Evolutionary conservation across 2,113 vertebrate genomes (phyloP).

Genomic region (Gracilinanus agilis): DNA sequence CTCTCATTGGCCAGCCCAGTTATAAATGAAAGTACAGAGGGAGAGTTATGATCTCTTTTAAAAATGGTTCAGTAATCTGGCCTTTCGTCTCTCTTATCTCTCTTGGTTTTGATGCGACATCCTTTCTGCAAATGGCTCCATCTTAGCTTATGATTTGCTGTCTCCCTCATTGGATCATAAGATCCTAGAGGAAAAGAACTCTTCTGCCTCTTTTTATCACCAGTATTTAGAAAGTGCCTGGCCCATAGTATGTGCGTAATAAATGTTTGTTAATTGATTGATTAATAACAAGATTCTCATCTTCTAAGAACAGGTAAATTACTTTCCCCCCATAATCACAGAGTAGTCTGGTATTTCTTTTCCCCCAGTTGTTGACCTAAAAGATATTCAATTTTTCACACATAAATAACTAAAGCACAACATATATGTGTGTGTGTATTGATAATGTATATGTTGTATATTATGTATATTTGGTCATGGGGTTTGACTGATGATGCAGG

Average conservation of each 20-base stretch:
- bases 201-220: not conserved
- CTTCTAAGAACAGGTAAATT: too few relatives aligned
- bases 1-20: too few relatives aligned
- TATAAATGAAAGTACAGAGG: not conserved
- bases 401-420: not conserved
- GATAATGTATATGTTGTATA: not conserved
- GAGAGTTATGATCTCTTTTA: not conserved
- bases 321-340: not conserved
- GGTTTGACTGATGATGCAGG: not conserved
- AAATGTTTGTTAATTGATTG: not conserved
- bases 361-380: not conserved
- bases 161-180: not conserved
- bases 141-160: too few relatives aligned
- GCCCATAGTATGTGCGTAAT: not conserved
- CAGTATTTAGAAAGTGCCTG: not conserved
- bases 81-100: not conserved
- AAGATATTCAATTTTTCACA: not conserved
- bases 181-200: not conserved
- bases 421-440: too few relatives aligned
- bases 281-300: not conserved
- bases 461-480: not conserved
- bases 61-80: not conserved
- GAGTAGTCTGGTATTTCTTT: too few relatives aligned
- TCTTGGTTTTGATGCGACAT: not conserved
- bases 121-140: not conserved